phyloP scores from a whole-genome alignment of 2,888 invertebrate genomes.

The Aphodius granarius region DNA sequence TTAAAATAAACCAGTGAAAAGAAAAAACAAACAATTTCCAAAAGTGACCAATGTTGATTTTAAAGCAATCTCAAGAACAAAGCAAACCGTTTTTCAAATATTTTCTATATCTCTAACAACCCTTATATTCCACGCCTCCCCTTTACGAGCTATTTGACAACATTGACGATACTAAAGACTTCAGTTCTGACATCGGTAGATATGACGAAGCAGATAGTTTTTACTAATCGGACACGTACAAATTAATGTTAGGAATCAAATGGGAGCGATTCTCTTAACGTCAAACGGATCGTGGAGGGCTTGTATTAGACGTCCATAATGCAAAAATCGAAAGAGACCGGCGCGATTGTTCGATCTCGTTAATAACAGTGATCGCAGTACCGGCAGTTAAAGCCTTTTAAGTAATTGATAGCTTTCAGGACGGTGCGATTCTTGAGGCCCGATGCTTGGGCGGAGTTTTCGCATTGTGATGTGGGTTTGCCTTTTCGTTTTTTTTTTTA shows the following conservation, averaged over 20 bases:
- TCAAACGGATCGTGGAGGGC: slow-evolving; percentile 18
- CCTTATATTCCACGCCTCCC: background rate
- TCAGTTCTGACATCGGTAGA: background rate
- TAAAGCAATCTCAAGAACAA: too few species aligned
- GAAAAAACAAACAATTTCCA: too few species aligned
- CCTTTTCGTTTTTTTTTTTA: slow-evolving; percentile 26
- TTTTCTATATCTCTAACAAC: background rate
- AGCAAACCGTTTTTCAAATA: background rate
- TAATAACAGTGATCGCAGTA: slow-evolving; percentile 37
- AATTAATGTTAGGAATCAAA: background rate
- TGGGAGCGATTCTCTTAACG: slow-evolving; percentile 15
- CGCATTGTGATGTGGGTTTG: slow-evolving; percentile 38
- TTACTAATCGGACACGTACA: background rate
- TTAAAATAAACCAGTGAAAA: too few species aligned
- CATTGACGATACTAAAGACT: background rate
- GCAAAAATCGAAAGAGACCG: slow-evolving; percentile 18
- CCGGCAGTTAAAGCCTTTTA: slow-evolving; percentile 39
- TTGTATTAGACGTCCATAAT: slow-evolving; percentile 22
- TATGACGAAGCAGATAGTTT: background rate
- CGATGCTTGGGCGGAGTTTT: slow-evolving; percentile 38
- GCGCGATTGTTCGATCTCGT: slow-evolving; percentile 31
- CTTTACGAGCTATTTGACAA: background rate
- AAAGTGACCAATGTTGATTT: too few species aligned
- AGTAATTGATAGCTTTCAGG: slow-evolving; percentile 39
- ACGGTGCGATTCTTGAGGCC: slow-evolving; percentile 32